A percentile compares a stretch with the other conserved stretches of the same genome.
Evolutionary conservation across 2,888 invertebrate genomes (phyloP).

Genomic region (Julus scanicus): DNA sequence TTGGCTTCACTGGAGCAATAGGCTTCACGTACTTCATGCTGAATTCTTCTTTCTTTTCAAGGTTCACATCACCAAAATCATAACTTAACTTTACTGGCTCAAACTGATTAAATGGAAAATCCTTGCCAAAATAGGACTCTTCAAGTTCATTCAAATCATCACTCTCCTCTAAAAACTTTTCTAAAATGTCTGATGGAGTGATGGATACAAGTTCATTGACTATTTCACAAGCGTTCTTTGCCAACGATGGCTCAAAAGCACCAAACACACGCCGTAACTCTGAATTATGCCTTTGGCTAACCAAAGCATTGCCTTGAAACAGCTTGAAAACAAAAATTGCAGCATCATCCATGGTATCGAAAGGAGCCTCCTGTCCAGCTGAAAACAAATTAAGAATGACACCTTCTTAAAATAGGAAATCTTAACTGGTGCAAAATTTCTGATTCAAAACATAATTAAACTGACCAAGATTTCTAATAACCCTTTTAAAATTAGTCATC

Average conservation of each 20-base stretch:
- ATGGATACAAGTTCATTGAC: constrained; percentile 55
- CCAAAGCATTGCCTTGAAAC: constrained; percentile 73
- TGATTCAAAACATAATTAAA: background rate
- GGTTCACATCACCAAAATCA: constrained; percentile 44
- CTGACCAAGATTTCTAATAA: constrained; percentile 47
- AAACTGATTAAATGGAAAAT: constrained; percentile 57
- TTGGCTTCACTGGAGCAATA: background rate
- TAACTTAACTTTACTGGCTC: constrained; percentile 29
- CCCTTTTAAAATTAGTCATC: background rate
- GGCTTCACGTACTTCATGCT: constrained; percentile 47
- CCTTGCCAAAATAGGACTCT: constrained; percentile 58
- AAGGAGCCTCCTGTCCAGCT: constrained; percentile 34
- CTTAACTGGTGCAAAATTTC: too few species aligned
- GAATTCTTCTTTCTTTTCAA: constrained; percentile 46
- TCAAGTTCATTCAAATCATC: constrained; percentile 30
- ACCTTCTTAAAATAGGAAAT: background rate
- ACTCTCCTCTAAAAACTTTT: constrained; percentile 55
- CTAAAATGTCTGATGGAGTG: constrained; percentile 56
- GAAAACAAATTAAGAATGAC: background rate
- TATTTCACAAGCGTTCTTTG: constrained; percentile 73
- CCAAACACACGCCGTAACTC: constrained; percentile 74
- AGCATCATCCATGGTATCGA: constrained; percentile 74
- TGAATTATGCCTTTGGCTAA: constrained; percentile 72
- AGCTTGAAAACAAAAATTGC: constrained; percentile 73
- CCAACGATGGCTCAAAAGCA: constrained; percentile 69